These are phyloP conservation scores for Drosophila serrata DNA, from an alignment of 1,140 invertebrate species.

Conservation along the genomic window DNA sequence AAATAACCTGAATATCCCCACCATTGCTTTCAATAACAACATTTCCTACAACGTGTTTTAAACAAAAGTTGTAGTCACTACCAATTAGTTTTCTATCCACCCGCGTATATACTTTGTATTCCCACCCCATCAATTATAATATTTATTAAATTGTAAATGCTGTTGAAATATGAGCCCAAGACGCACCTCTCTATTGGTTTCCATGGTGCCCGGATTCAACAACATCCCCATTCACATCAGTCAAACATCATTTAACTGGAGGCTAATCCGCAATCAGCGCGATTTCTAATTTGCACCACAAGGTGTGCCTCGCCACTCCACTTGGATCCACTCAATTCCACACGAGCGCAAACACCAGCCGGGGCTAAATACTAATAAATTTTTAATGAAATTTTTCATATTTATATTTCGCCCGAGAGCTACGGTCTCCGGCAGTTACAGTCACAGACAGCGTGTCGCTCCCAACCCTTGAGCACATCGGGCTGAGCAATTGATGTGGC, in stretches of 20 bases:
- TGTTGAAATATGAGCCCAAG: constrained; percentile 32
- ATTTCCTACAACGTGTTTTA: neutral
- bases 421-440: constrained; percentile 54
- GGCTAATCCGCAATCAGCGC: constrained; percentile 79
- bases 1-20: neutral
- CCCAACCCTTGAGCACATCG: constrained; percentile 70
- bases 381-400: constrained; percentile 73
- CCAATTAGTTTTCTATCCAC: constrained; percentile 1
- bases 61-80: neutral
- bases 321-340: constrained; percentile 50
- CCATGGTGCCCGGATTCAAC: constrained; percentile 5
- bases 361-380: constrained; percentile 46
- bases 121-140: constrained; percentile 18
- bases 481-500: constrained; percentile 64
- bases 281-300: constrained; percentile 79
- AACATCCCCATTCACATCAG: constrained; percentile 43
- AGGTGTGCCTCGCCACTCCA: constrained; percentile 66
- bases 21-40: neutral
- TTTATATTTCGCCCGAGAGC: constrained; percentile 45
- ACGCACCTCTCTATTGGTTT: constrained; percentile 17
- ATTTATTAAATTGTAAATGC: constrained; percentile 38
- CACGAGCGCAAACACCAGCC: constrained; percentile 42
- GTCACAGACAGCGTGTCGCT: constrained; percentile 81
- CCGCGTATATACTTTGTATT: constrained; percentile 8
- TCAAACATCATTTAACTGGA: constrained; percentile 68